Evolutionary conservation across 1,140 invertebrate genomes (phyloP), one percentile per base, ranked within the genome.

Genomic region (Adelges cooleyi): DNA sequence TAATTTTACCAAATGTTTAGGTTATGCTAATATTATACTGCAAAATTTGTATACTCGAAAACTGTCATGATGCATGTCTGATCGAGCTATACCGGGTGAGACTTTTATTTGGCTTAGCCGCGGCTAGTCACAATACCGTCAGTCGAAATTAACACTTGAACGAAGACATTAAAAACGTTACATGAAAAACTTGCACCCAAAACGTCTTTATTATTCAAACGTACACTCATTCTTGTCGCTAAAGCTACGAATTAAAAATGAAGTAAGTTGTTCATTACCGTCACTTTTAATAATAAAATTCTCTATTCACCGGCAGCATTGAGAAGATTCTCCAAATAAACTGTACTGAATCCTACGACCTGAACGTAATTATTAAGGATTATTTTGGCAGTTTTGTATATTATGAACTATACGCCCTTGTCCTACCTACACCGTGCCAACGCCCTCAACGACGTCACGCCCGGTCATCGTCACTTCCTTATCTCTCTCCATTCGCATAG

Each of bases 281-380:
- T 23, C 5, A 17, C 3, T n/a, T 29, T 42, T 44, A 25, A 44
- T 59, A 17, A 59, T 59, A 25, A 25, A 44, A 40, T 40, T 17
- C 18, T 22, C 38, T 40, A 40, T 23, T 5, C 17, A n/a, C n/a
- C n/a, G n/a, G n/a, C n/a, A n/a, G n/a, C n/a, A n/a, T 40, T 8
- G 13, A n/a, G 9, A 59, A 44, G n/a, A 44, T 17, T 25, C n/a
- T 3, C 11, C 3, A 17, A 44, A 44, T 5, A 27, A 42, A 25
- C 38, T 38, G 36, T 23, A 54, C 36, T 23, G 22, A n/a, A 56
- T 51, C 23, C 15, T n/a, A 20, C 38, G 38, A 44, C 22, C 38
- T 27, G 3, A 17, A 27, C 38, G 18, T 59, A 59, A 59, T 27
- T 59, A 36, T 27, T 44, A 44, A 59, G 40, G 38, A 44, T 59